These are phyloP conservation scores for Chelon auratus DNA, from an alignment of 2,797 vertebrate species.

Conservation along the genomic window DNA sequence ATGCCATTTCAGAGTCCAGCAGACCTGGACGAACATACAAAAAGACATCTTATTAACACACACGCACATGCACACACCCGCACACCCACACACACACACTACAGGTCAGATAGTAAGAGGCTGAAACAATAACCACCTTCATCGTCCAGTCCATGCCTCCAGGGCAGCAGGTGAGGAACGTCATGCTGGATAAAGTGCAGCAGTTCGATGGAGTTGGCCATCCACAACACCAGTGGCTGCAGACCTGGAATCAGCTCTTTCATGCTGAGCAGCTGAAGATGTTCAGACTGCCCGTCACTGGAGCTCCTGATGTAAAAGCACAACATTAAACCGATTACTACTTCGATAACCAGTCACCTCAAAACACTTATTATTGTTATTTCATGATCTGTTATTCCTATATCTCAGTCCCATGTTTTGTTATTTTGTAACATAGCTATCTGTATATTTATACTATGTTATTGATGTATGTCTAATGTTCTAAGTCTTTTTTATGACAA, in stretches of 20 bases:
- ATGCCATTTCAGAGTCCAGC: constrained; percentile 75
- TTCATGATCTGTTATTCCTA: no score
- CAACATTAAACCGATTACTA: not conserved
- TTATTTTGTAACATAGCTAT: no score
- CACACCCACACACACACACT: not conserved
- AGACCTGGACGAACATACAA: constrained; percentile 58
- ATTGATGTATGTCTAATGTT: no score
- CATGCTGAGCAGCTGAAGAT: constrained; percentile 59
- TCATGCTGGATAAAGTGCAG: constrained; percentile 86
- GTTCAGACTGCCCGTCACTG: constrained; percentile 42
- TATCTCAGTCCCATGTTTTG: no score
- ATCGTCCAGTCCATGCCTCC: constrained; percentile 67
- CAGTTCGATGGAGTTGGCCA: constrained; percentile 87
- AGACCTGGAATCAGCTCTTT: constrained; percentile 81
- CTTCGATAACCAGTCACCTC: no score
- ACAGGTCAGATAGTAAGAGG: not conserved
- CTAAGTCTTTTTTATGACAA: no score
- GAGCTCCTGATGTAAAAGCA: constrained; percentile 44
- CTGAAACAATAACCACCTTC: constrained; percentile 52
- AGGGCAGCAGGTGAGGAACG: constrained; percentile 84
- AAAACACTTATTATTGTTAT: no score
- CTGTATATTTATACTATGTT: no score
- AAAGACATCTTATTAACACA: not conserved
- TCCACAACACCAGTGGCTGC: constrained; percentile 84
- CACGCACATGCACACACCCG: not conserved